Base-by-base conservation (phyloP, 2,888 invertebrate species). In the Frankliniella intonsa region DNA sequence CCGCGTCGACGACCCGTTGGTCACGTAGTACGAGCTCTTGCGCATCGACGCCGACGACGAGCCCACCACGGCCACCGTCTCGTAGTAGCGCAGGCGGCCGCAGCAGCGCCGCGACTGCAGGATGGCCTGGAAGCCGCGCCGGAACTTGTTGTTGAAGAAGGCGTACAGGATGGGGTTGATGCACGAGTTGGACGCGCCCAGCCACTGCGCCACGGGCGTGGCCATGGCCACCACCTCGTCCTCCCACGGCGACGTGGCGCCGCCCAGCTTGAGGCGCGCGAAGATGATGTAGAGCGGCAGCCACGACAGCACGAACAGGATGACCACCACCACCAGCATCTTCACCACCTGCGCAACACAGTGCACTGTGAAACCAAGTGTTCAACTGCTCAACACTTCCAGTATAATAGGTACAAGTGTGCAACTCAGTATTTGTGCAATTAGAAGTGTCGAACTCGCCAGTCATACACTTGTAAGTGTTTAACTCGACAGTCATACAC, bases 251-350 rank as follows among this genome's bases (percentile, higher is more conserved):
- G 93, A 91, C 69, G 94, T 91, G 14, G 92, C 92, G 80, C 94
- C 93, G 80, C 94, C 94, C 27, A 96, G 90, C 87, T 97, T 96
- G 86, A 97, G 93, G 85, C 96, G 91, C 0, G 97, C 94, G 87
- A 96, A 95, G 86, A 97, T 95, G 49, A 94, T 92, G 89, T 97
- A 97, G 65, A 97, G 90, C 0, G 97, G 97, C 86, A 97, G 90
- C 97, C 97, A 97, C 62, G 97, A 97, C 3, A 97, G 89, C 0
- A 97, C 96, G 88, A 97, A 97, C n/a, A 97, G 89, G 82, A 97
- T 94, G 27, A 97, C 96, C 62, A 97, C 97, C 25, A 94, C 95
- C 0, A 97, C 94, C 83, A 97, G 90, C 97, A 97, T 97, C 89
- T 97, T 97, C 38, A 97, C 94, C 80, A 97, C 97, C 88, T 97